Evolutionary conservation across 2,113 vertebrate species (phyloP).

Genomic region (Astur gentilis): DNA sequence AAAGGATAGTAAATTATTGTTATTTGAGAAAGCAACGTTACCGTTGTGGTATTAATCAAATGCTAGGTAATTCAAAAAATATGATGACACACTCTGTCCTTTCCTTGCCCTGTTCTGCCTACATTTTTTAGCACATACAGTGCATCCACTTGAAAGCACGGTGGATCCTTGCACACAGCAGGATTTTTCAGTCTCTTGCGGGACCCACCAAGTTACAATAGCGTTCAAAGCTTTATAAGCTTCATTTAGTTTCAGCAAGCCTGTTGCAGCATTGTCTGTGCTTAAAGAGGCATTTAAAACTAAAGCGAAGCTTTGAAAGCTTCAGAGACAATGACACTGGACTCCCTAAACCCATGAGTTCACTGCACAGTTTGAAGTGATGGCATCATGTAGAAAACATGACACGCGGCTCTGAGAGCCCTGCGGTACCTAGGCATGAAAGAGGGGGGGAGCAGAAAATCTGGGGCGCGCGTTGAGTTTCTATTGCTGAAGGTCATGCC

Average conservation of each 20-base stretch:
- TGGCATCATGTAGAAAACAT: slow-evolving; percentile 51
- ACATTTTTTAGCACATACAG: slow-evolving; percentile 37
- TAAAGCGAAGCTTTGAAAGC: slow-evolving; percentile 54
- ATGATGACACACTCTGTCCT: slow-evolving; percentile 32
- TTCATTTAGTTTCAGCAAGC: slow-evolving; percentile 60
- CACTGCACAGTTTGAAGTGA: slow-evolving; percentile 12
- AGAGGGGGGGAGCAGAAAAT: neutral
- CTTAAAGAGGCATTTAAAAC: slow-evolving; percentile 64
- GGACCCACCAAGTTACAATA: slow-evolving; percentile 46
- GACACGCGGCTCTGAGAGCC: neutral
- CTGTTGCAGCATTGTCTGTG: slow-evolving; percentile 53
- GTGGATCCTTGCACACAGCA: slow-evolving; percentile 53
- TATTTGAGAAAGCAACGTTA: neutral
- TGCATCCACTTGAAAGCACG: slow-evolving; percentile 37
- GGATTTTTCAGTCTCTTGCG: slow-evolving; percentile 55
- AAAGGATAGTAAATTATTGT: neutral
- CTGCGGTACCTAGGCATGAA: neutral
- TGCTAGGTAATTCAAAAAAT: slow-evolving; percentile 28
- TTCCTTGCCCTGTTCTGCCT: slow-evolving; percentile 44
- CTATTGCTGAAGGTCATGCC: neutral
- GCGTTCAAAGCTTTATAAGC: slow-evolving; percentile 63
- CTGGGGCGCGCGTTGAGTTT: rapidly evolving
- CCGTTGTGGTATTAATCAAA: neutral
- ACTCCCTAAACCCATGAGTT: slow-evolving; percentile 41
- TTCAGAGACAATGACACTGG: slow-evolving; percentile 48